Evolutionary conservation across 2,113 vertebrate genomes (phyloP).

Genomic region (Notothenia rossii): DNA sequence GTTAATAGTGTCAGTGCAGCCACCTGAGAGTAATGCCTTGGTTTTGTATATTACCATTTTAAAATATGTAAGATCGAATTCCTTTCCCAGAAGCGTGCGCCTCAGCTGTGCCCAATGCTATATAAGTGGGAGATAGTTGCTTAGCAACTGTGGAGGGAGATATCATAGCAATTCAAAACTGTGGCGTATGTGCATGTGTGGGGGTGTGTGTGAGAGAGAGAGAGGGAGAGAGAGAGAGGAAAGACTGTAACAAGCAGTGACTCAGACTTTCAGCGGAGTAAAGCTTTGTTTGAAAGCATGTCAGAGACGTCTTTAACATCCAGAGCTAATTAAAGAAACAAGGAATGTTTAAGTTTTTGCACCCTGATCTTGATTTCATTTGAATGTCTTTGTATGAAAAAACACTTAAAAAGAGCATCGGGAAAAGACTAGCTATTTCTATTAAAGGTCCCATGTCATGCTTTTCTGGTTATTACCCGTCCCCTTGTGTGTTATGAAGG

Average conservation of each 20-base stretch:
- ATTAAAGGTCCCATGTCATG: no score
- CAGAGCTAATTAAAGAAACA: background rate
- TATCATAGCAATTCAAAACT: slow-evolving; percentile 67
- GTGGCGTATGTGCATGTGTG: slow-evolving; percentile 52
- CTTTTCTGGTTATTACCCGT: no score
- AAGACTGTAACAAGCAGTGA: slow-evolving; percentile 67
- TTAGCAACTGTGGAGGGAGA: slow-evolving; percentile 78
- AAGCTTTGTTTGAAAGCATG: slow-evolving; percentile 53
- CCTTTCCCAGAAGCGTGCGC: slow-evolving; percentile 46
- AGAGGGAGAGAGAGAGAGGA: slow-evolving; percentile 20
- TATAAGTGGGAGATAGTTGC: slow-evolving; percentile 83
- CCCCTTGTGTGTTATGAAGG: no score
- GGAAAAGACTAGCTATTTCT: background rate
- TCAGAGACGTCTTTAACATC: slow-evolving; percentile 14
- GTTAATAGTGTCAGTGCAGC: background rate
- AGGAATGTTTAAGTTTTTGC: slow-evolving; percentile 18
- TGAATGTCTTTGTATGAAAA: slow-evolving; percentile 1
- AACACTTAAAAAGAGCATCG: background rate
- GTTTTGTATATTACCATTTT: slow-evolving; percentile 24
- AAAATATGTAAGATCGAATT: slow-evolving; percentile 56
- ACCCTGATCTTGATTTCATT: background rate
- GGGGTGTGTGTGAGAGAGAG: slow-evolving; percentile 18
- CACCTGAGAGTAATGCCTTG: background rate
- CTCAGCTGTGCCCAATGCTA: slow-evolving; percentile 66
- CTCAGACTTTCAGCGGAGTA: slow-evolving; percentile 63